These are phyloP conservation scores for Etheostoma spectabile DNA, from an alignment of 2,113 vertebrate genomes.

Conservation along the genomic window DNA sequence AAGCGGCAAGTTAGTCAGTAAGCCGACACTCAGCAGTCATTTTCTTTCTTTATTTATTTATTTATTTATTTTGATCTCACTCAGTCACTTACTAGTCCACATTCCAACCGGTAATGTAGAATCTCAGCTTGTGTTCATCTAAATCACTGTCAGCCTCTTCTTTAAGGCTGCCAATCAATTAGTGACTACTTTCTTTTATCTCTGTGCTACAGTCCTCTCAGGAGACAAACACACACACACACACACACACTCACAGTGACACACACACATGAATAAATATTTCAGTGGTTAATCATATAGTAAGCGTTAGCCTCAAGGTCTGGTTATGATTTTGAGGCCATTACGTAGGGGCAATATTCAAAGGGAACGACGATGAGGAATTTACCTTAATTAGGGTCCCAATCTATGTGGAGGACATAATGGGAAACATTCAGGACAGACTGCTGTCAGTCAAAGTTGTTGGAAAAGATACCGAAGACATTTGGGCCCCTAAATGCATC, in stretches of 20 bases:
- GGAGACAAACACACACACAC: constrained; percentile 5
- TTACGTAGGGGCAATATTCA: constrained; percentile 3
- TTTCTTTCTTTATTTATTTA: neutral
- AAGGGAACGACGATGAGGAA: constrained; percentile 20
- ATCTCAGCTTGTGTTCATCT: neutral
- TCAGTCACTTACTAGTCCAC: neutral
- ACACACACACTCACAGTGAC: constrained; percentile 21
- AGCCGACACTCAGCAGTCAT: constrained; percentile 6
- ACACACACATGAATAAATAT: constrained; percentile 37
- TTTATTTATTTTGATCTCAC: neutral
- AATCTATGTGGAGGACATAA: constrained; percentile 25
- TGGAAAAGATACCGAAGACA: constrained; percentile 2
- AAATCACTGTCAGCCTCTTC: constrained; percentile 29
- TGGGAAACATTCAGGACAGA: constrained; percentile 22
- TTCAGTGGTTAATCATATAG: constrained; percentile 45
- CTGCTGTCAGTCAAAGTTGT: constrained; percentile 11
- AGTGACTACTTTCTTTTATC: constrained; percentile 7
- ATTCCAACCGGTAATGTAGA: neutral
- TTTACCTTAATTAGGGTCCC: constrained; percentile 6
- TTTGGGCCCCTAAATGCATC: neutral
- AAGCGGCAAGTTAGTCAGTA: constrained; percentile 31
- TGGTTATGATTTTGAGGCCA: constrained; percentile 55
- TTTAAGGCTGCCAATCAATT: constrained; percentile 20
- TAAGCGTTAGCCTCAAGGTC: constrained; percentile 46
- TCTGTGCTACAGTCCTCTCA: neutral